A percentile compares a stretch with the other conserved stretches of the same genome.
phyloP scores from a whole-genome alignment of 2,113 vertebrate species.

The Xenopus tropicalis region UCB_Xtro_10.0 CM004447.2:294501-295000 shows the following conservation, averaged over 20 bases:
- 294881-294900: conserved; percentile 29
- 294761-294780: no score
- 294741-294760: no score
- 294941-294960: background rate
- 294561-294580: no score
- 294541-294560: background rate
- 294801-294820: no score
- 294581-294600: no score
- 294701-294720: conserved; percentile 61
- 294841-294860: no score
- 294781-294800: background rate
- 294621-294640: no score
- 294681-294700: background rate
- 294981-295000: conserved; percentile 63
- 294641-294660: background rate
- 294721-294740: no score
- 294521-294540: no score
- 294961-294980: background rate
- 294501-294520: background rate
- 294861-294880: background rate
- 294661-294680: no score
- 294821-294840: no score
- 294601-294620: background rate
- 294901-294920: conserved; percentile 70
- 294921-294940: no score